Conservation (phyloP, 1,140 invertebrate genomes). For the Penaeus indicus region DNA sequence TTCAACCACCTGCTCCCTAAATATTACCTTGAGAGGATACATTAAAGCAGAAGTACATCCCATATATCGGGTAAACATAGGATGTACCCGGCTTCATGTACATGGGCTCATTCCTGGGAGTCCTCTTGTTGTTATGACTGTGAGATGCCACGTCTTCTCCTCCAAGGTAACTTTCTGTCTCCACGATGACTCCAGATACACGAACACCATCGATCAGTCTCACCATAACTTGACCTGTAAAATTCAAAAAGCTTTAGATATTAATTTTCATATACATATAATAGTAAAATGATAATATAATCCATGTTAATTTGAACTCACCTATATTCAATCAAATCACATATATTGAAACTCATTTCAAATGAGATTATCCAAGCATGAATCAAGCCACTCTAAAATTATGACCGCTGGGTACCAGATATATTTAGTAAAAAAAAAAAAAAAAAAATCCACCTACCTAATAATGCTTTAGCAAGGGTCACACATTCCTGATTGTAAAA, state of each 20-base stretch:
- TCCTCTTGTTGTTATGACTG: slow-evolving; percentile 78
- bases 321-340: background rate
- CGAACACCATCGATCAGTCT: slow-evolving; percentile 74
- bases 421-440: background rate
- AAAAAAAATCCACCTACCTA: slow-evolving; percentile 72
- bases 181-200: slow-evolving; percentile 78
- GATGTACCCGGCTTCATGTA: slow-evolving; percentile 85
- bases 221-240: slow-evolving; percentile 74
- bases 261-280: background rate
- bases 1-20: too few species aligned
- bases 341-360: background rate
- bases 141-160: slow-evolving; percentile 81
- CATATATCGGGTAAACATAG: slow-evolving; percentile 86
- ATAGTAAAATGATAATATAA: background rate
- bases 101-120: slow-evolving; percentile 81
- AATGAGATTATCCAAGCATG: background rate
- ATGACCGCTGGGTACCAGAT: background rate
- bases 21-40: slow-evolving; percentile 73
- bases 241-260: slow-evolving; percentile 65
- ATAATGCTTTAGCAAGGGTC: slow-evolving; percentile 74
- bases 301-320: background rate
- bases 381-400: background rate
- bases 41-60: slow-evolving; percentile 87
- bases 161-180: slow-evolving; percentile 85
- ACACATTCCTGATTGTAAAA: slow-evolving; percentile 60